Base-by-base conservation (phyloP, 2,113 vertebrate genomes). In the Phoxinus phoxinus region DNA sequence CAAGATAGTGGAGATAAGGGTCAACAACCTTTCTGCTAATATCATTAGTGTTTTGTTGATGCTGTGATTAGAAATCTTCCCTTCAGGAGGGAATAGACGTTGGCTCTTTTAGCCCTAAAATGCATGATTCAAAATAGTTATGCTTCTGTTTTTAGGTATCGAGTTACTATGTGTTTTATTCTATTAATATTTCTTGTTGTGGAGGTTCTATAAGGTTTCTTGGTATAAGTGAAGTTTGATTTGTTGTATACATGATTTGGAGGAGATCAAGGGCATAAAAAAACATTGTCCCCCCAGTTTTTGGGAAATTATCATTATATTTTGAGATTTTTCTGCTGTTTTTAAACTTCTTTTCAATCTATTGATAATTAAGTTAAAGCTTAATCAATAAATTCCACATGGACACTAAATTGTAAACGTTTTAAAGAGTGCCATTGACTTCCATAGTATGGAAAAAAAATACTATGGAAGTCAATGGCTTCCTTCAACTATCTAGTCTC, bases 1-100 rank as follows among this genome's bases (percentile, higher is more conserved):
- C 89, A 91, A 89, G 93, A 93, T 89, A 87, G 88, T 84, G 69
- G 84, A 1, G 91, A 93, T 94, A 92, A 93, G 84, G 56, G 61
- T 88, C 87, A 59, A 87, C 85, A 83, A 86, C 30, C 84, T 25
- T 73, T 41, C 72, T 0, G 74, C 71, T 19, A 53, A 90, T 86
- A 83, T 53, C 3, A 8, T 53, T 53, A 25, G 44, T 21, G 48
- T 76, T 86, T 51, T 65, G 30, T 74, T 80, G 59, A 75, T 25
- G 53, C 51, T 9, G 25, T 53, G 59, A 5, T 72, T 73, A 61
- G 48, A 76, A 88, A 73, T 75, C 67, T 65, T 32, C 59, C 59
- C 58, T 46, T 21, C 41, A 59, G n/a, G 58, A 25, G 30, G 23
- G 21, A 37, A 41, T 77, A 79, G 21, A 37, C n/a, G 12, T 37